A percentile compares a stretch with the other conserved stretches of the same genome.
These are phyloP conservation scores for Lepidurus arcticus DNA, from an alignment of 1,140 invertebrate species.

Conservation along the genomic window DNA sequence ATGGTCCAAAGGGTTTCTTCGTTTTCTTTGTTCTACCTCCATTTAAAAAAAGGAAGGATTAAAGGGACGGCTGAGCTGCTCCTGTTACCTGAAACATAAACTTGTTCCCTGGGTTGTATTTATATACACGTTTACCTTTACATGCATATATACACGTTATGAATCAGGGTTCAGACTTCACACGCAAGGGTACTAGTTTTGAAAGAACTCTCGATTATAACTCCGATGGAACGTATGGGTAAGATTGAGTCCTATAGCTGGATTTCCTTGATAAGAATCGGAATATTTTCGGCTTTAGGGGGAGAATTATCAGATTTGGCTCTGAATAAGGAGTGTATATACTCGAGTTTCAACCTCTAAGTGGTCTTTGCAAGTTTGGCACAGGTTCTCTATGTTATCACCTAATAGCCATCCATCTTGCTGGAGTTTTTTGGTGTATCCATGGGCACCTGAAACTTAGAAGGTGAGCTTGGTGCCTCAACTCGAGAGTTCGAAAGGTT, in stretches of 20 bases:
- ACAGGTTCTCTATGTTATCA: background rate
- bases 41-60: background rate
- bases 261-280: too few species aligned
- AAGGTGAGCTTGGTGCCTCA: background rate
- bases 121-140: background rate
- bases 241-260: too few species aligned
- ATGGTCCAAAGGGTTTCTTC: background rate
- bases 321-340: background rate
- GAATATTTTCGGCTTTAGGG: too few species aligned
- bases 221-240: too few species aligned
- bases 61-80: background rate
- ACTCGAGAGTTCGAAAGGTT: background rate
- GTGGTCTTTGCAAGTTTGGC: background rate
- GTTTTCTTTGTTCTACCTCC: background rate
- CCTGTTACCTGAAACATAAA: background rate
- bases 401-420: conserved; percentile 12
- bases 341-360: background rate
- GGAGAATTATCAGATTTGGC: background rate
- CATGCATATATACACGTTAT: too few species aligned
- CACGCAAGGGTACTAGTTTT: background rate
- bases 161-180: background rate
- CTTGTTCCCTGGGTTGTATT: background rate
- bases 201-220: background rate
- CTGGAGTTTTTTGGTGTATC: background rate
- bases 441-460: background rate